Base-by-base conservation (phyloP, 2,113 vertebrate species). In the Erythrocercus mccallii region DNA sequence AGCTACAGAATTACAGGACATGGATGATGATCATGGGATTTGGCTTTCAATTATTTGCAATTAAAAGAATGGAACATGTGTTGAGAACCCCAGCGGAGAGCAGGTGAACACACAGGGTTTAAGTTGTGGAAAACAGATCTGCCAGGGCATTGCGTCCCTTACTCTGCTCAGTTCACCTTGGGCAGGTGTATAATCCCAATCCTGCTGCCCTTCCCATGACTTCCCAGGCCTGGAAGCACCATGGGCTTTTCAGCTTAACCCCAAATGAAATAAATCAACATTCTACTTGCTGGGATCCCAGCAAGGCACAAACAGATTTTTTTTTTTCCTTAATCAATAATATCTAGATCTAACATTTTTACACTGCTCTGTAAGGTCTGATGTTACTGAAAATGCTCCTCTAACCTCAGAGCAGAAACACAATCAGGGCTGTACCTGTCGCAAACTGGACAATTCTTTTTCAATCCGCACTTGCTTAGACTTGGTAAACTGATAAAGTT, bases 401-500 rank as follows among this genome's bases (percentile, higher is more conserved):
- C 27, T 11, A 25, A 47, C 7, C 60, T 71, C 24, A 28, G 30
- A 38, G 62, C 4, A 81, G 51, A 23, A 78, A 18, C 17, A 33
- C 6, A 18, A 13, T 2, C 14, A 38, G 77, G 40, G n/a, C 38
- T 81, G 8, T 94, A 99, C 99, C 99, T 99, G 98, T 33, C 95
- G 96, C 62, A 99, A 96, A 83, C 93, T 98, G 65, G 95, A 97
- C 7, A 99, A 97, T 48, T 99, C 98, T 1, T 97, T 96, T n/a
- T 97, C 97, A 10, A 97, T 98, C 45, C 98, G 96, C 2, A 97
- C 98, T 91, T 99, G 98, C 90, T 99, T 99, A 20, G 99, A 99
- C 90, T 97, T 98, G 44, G 98, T 96, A 27, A 98, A 95, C 11
- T 98, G 98, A 60, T 99, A 98, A 62, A 99, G 97, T 30, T 99